A percentile compares a stretch with the other conserved stretches of the same genome.
These are phyloP conservation scores for Nycticryphes semicollaris DNA, from an alignment of 2,113 vertebrate genomes.

Conservation along the genomic window DNA sequence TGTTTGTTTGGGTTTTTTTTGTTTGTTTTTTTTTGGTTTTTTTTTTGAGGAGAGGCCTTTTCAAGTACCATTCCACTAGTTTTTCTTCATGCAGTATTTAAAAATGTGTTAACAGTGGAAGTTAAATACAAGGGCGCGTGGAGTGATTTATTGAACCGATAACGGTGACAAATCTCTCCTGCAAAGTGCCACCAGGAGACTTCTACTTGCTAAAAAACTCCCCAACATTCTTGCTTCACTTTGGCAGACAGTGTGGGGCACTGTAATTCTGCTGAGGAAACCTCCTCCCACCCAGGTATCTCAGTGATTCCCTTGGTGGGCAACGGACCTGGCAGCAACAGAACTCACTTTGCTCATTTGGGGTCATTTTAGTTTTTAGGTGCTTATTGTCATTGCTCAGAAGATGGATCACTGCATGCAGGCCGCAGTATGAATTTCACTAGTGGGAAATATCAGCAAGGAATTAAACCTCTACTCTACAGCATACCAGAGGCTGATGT, in stretches of 20 bases:
- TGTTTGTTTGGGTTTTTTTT: too few relatives aligned
- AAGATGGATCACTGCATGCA: slow-evolving; percentile 44
- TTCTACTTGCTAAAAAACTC: background rate
- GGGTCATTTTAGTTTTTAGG: slow-evolving; percentile 72
- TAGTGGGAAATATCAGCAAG: background rate
- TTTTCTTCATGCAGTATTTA: background rate
- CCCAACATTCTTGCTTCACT: background rate
- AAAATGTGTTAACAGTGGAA: background rate
- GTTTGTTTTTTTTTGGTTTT: background rate
- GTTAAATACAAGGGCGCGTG: background rate
- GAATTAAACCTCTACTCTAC: background rate
- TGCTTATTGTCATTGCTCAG: slow-evolving; percentile 71
- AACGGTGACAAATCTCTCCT: background rate
- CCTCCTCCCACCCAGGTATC: background rate
- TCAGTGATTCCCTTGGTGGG: background rate
- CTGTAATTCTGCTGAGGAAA: background rate
- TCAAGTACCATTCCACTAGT: background rate
- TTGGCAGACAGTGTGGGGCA: background rate
- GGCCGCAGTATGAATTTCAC: background rate
- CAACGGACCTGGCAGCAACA: too few relatives aligned
- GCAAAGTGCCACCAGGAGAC: background rate
- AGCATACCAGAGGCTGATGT: background rate
- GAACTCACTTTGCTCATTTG: background rate
- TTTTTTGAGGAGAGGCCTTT: background rate
- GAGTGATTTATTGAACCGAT: background rate